phyloP scores from a whole-genome alignment of 2,888 invertebrate genomes.

The Andrena haemorrhoa region DNA sequence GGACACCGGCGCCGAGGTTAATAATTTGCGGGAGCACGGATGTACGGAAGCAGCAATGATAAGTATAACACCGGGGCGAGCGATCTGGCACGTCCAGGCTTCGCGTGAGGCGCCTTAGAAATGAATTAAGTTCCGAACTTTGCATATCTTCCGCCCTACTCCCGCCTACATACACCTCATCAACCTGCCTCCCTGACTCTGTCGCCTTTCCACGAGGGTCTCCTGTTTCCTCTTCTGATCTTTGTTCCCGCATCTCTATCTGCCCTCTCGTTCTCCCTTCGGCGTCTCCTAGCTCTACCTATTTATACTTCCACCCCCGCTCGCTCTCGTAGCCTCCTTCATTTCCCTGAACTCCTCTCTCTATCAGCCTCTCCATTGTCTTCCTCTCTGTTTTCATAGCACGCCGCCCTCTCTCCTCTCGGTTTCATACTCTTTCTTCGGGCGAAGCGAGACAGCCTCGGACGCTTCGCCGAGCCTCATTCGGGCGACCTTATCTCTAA shows the following conservation, averaged over 20 bases:
- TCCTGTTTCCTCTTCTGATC: not conserved
- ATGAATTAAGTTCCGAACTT: slow-evolving; percentile 82
- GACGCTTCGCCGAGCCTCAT: slow-evolving; percentile 37
- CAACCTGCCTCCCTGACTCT: not conserved
- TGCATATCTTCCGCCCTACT: slow-evolving; percentile 73
- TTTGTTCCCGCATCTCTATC: not conserved
- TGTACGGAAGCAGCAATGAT: slow-evolving; percentile 67
- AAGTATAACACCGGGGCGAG: slow-evolving; percentile 69
- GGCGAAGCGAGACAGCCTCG: slow-evolving; percentile 13
- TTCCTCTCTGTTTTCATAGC: not conserved
- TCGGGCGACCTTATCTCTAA: slow-evolving; percentile 67
- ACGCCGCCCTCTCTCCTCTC: not conserved
- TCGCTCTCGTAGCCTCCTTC: too few relatives aligned
- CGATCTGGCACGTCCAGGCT: slow-evolving; percentile 76
- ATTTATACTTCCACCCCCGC: too few relatives aligned
- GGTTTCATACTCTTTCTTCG: slow-evolving; percentile 22
- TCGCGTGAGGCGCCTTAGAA: slow-evolving; percentile 80
- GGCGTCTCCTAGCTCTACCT: too few relatives aligned
- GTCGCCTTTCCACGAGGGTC: not conserved
- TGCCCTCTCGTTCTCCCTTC: slow-evolving; percentile 1
- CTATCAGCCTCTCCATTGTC: not conserved
- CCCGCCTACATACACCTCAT: slow-evolving; percentile 23
- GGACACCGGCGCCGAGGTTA: slow-evolving; percentile 62
- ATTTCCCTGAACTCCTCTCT: not conserved
- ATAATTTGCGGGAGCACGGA: slow-evolving; percentile 70